These are phyloP conservation scores for Leptocoma aspasia DNA, from an alignment of 2,113 vertebrate genomes.

Conservation along the genomic window DNA sequence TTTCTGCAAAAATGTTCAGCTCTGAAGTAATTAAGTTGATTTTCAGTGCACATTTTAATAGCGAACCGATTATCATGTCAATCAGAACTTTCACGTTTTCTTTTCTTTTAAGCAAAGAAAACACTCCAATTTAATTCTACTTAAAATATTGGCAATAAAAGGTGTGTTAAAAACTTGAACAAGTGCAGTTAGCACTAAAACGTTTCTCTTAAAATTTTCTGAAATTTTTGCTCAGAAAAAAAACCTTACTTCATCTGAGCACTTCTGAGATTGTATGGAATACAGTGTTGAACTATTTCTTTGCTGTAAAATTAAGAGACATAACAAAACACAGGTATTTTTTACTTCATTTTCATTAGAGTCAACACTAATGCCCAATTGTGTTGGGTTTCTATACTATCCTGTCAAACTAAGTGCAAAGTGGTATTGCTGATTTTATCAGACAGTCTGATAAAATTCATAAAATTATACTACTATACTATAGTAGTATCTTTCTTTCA, in stretches of 20 bases:
- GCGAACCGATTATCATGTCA: constrained; percentile 4
- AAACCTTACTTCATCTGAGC: not conserved
- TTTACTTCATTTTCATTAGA: not conserved
- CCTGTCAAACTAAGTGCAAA: not conserved
- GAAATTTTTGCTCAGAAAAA: not conserved
- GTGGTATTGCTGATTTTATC: not conserved
- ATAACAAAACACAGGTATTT: not conserved
- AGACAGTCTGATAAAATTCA: not conserved
- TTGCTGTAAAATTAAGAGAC: not conserved
- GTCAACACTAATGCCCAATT: not conserved
- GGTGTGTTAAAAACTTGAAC: not conserved
- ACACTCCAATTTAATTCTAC: not conserved
- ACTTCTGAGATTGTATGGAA: not conserved
- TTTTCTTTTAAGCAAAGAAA: constrained; percentile 2
- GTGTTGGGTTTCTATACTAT: not conserved
- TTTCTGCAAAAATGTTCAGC: not conserved
- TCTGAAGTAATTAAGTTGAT: constrained; percentile 22
- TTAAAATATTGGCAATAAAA: not conserved
- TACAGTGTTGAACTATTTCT: not conserved
- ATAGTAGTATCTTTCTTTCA: not conserved
- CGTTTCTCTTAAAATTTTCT: not conserved
- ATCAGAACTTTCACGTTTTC: constrained; percentile 7
- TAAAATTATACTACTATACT: not conserved
- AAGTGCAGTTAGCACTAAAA: not conserved
- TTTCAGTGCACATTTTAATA: constrained; percentile 7